Base-by-base conservation (phyloP, 2,797 vertebrate genomes). In the Caiman crocodilus region DNA sequence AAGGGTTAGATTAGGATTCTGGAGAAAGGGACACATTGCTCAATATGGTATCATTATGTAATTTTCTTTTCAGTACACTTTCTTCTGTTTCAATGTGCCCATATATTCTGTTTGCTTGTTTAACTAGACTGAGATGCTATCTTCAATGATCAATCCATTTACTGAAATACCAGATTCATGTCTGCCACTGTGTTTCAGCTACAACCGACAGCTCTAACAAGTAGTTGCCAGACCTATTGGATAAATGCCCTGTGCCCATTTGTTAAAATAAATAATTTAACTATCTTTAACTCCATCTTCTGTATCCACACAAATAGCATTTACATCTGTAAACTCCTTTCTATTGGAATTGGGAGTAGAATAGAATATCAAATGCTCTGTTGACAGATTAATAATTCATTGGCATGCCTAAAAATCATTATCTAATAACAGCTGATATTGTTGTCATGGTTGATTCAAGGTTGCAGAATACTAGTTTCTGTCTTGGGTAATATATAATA, bases 181-280 rank as follows among this genome's bases (percentile, higher is more conserved):
- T 55, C 50, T 56, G 30, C 50, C 30, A 77, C 35, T 63, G 64
- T 69, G n/a, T 82, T 85, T 61, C 64, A 82, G 16, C 64, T 20
- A 28, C 30, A 82, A 58, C 32, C 90, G 69, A 76, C 65, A 76
- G 10, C 0, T 0, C 65, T 89, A 64, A 92, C 84, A 87, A 94
- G 78, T 18, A 89, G 60, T 92, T 93, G 87, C 85, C 87, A 90
- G 78, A 92, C 82, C 78, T 77, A 67, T 90, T 84, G 94, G 84
- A 78, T 60, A 21, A 85, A 84, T 76, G 57, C 17, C 60, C 26
- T 67, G 64, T 77, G 67, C 67, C 59, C 32, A 79, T 84, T 61
- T 64, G 81, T 69, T 69, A 67, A 61, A 88, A 76, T 50, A 59
- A 59, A 84, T 71, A 30, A 67, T 57, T 82, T 82, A 76, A 81